Percentiles rank a stretch among this genome's conserved stretches.
These are phyloP conservation scores for Nemopilema nomurai DNA, from an alignment of 30 jellyfish, hydroid and myxozoan species.

Conservation along the genomic window DNA sequence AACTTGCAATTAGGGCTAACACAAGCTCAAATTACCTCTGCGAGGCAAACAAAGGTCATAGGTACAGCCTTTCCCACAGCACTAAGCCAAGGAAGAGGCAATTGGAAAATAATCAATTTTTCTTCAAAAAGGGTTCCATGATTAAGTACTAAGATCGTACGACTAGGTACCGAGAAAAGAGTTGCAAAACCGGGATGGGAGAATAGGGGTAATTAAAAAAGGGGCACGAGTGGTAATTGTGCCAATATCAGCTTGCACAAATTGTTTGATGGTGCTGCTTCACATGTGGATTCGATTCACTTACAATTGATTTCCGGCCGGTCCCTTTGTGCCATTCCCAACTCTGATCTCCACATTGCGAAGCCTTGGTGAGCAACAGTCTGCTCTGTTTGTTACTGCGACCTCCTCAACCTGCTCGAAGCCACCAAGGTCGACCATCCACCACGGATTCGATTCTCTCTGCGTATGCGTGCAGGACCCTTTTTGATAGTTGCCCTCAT, in stretches of 20 bases:
- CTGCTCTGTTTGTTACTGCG: conserved; percentile 39
- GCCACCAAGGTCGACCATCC: conserved; percentile 63
- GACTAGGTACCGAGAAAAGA: too few species aligned
- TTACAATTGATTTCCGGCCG: conserved; percentile 27
- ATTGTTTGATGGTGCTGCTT: too few species aligned
- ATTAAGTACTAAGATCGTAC: too few species aligned
- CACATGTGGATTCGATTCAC: not conserved
- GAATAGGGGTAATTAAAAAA: too few species aligned
- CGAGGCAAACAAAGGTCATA: too few species aligned
- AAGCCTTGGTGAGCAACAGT: conserved; percentile 42
- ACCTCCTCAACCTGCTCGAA: conserved; percentile 18
- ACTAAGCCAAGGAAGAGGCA: too few species aligned
- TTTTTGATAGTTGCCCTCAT: not conserved
- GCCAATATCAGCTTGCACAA: not conserved
- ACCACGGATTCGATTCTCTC: conserved; percentile 41
- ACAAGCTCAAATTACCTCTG: too few species aligned
- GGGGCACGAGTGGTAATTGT: not conserved
- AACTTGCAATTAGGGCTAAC: not conserved
- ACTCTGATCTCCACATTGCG: conserved; percentile 23
- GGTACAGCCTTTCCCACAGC: too few species aligned
- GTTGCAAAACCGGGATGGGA: too few species aligned
- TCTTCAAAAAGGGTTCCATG: too few species aligned
- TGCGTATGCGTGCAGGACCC: conserved; percentile 58
- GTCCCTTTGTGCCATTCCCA: conserved; percentile 18
- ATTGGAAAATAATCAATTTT: too few species aligned